phyloP scores from a whole-genome alignment of 2,797 vertebrate genomes.

The Spea hammondii region DNA sequence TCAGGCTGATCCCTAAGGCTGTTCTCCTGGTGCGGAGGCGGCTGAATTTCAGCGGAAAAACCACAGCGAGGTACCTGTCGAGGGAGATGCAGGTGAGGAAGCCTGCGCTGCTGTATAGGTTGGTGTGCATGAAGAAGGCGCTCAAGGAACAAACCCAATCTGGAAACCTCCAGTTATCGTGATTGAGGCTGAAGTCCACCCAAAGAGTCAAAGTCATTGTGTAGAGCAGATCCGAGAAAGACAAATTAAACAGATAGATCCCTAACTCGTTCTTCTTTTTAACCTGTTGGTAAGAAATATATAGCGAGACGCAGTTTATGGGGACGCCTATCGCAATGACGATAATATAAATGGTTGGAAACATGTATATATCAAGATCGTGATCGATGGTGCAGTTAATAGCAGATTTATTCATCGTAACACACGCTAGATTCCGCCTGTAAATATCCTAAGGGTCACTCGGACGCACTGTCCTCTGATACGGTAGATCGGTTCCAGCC shows the following conservation, averaged over 20 bases:
- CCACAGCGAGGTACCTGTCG: conserved; percentile 82
- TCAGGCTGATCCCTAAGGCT: conserved; percentile 64
- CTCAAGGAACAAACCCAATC: conserved; percentile 65
- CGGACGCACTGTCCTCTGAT: too few relatives aligned
- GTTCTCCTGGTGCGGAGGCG: conserved; percentile 70
- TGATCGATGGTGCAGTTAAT: conserved; percentile 59
- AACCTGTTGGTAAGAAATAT: conserved; percentile 77
- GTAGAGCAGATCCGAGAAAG: conserved; percentile 80
- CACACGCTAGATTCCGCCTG: too few relatives aligned
- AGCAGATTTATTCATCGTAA: neutral
- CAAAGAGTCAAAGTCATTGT: conserved; percentile 75
- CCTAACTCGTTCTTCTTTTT: conserved; percentile 80
- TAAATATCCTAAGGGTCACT: too few relatives aligned
- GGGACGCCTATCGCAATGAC: conserved; percentile 77
- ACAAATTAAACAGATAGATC: conserved; percentile 82
- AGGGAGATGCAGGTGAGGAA: conserved; percentile 85
- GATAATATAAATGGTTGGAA: conserved; percentile 70
- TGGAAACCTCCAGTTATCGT: conserved; percentile 73
- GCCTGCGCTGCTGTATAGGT: conserved; percentile 81
- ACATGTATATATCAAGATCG: conserved; percentile 59
- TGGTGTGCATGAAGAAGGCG: conserved; percentile 74
- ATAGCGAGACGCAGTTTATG: conserved; percentile 76
- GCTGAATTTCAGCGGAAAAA: conserved; percentile 75
- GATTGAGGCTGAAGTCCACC: conserved; percentile 73
- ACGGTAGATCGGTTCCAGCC: too few relatives aligned